A percentile compares a stretch with the other conserved stretches of the same genome.
These are phyloP conservation scores for Crematogaster levior DNA, from an alignment of 2,888 invertebrate species.

Conservation along the genomic window DNA sequence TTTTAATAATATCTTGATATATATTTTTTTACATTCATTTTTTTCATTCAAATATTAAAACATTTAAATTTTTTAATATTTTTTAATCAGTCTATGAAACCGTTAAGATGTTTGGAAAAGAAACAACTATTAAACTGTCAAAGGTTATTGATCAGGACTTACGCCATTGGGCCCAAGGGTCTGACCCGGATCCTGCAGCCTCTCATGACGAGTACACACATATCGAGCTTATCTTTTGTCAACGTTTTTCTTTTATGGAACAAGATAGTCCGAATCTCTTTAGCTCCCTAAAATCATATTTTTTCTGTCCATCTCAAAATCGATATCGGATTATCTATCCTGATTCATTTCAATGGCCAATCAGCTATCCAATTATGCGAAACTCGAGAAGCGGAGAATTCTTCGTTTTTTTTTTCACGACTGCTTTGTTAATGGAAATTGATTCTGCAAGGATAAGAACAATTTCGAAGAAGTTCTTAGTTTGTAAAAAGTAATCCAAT, in stretches of 20 bases:
- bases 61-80: background rate
- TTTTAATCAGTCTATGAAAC: background rate
- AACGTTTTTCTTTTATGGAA: constrained; percentile 67
- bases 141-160: constrained; percentile 1
- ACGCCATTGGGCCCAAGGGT: constrained; percentile 71
- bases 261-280: constrained; percentile 57
- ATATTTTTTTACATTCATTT: too few species aligned
- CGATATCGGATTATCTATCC: constrained; percentile 49
- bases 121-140: background rate
- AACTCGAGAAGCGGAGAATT: constrained; percentile 34
- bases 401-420: constrained; percentile 57
- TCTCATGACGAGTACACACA: constrained; percentile 57
- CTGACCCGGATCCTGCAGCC: constrained; percentile 76
- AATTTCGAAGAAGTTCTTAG: background rate
- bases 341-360: constrained; percentile 7
- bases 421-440: constrained; percentile 20
- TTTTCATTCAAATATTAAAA: background rate
- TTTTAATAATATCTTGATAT: background rate
- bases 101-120: background rate
- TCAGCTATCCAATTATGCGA: constrained; percentile 46
- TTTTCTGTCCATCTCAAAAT: constrained; percentile 23
- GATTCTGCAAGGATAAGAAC: background rate
- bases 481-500: background rate
- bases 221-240: constrained; percentile 59
- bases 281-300: constrained; percentile 23